A percentile compares a stretch with the other conserved stretches of the same genome.
Conservation (phyloP, 2,888 invertebrate species). For the Biston betularia region DNA sequence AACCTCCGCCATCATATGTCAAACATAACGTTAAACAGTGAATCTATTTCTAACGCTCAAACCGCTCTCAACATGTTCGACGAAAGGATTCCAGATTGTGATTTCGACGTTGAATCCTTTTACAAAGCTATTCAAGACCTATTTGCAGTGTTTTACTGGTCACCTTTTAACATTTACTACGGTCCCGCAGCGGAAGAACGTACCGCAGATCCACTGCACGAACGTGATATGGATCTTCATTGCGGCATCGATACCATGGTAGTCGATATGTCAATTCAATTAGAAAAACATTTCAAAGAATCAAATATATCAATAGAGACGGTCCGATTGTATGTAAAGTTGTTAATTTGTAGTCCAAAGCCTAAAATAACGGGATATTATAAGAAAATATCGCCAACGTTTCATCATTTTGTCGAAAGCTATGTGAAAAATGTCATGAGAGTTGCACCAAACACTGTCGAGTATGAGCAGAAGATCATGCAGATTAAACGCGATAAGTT, state of each 20-base stretch:
- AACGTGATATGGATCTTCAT: not conserved
- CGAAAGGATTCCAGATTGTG: not conserved
- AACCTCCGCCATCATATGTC: not conserved
- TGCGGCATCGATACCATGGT: not conserved
- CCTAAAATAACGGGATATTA: not conserved
- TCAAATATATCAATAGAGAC: not conserved
- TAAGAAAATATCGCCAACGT: not conserved
- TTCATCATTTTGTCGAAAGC: not conserved
- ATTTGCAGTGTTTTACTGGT: not conserved
- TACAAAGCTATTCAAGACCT: not conserved
- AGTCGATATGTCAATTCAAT: not conserved
- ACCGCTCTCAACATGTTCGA: not conserved
- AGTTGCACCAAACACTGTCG: not conserved
- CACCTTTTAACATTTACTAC: constrained; percentile 1
- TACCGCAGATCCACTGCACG: not conserved
- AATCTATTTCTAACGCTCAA: not conserved
- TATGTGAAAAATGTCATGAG: not conserved
- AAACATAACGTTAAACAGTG: not conserved
- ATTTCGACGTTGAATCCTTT: not conserved
- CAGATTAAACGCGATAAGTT: not conserved
- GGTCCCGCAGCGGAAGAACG: not conserved
- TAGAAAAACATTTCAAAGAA: not conserved
- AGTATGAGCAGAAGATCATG: not conserved
- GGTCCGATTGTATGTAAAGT: not conserved
- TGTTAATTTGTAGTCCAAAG: not conserved